Conservation (phyloP, 1,140 invertebrate genomes). For the Orchestia grillus region DNA sequence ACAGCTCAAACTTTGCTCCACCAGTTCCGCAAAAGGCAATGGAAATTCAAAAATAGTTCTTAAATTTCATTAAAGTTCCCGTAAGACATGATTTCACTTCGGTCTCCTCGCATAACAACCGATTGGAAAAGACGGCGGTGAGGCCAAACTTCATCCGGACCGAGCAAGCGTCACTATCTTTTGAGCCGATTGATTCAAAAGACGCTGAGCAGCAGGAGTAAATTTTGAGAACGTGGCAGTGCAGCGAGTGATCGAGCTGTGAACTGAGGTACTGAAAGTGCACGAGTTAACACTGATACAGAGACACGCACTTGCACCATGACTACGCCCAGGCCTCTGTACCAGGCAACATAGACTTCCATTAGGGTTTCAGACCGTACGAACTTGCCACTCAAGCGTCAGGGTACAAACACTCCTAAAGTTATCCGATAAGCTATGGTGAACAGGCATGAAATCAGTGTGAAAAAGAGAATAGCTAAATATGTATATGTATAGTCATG, state of each 20-base stretch:
- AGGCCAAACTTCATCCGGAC: not conserved
- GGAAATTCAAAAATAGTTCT: not conserved
- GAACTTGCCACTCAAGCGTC: not conserved
- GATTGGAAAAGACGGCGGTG: not conserved
- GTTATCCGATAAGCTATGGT: not conserved
- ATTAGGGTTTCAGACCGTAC: not conserved
- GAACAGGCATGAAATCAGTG: not conserved
- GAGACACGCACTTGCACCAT: slow-evolving; percentile 45
- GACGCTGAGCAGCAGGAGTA: not conserved
- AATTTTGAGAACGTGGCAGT: not conserved
- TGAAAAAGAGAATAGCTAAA: no score
- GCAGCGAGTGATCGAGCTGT: not conserved
- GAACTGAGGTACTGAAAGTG: not conserved
- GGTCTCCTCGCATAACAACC: not conserved
- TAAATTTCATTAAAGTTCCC: not conserved
- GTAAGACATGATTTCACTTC: not conserved
- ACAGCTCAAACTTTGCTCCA: slow-evolving; percentile 25
- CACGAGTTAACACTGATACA: slow-evolving; percentile 48
- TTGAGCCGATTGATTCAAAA: not conserved
- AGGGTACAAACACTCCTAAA: not conserved
- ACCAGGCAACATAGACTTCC: not conserved
- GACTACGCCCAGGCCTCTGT: not conserved
- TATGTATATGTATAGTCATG: no score
- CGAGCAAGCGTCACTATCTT: not conserved
- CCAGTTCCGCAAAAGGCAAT: not conserved